A percentile compares a stretch with the other conserved stretches of the same genome.
phyloP scores from a whole-genome alignment of 1,140 invertebrate genomes.

The Antheraea mylitta region DNA sequence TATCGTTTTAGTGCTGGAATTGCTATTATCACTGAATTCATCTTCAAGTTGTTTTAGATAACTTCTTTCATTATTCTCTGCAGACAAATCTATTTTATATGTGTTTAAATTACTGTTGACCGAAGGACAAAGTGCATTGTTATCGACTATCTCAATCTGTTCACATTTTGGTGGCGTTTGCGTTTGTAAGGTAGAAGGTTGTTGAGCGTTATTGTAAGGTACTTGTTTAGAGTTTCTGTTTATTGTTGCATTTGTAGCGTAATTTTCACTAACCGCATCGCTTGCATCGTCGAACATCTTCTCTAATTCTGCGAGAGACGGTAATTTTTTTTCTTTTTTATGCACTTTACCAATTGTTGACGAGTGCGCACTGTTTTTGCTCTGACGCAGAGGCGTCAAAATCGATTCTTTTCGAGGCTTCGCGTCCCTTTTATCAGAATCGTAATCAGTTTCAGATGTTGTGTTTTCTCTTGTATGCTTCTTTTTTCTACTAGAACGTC shows the following conservation, averaged over 20 bases:
- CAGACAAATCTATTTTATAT: too few relatives aligned
- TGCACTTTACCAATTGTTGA: not conserved
- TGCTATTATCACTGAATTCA: conserved; percentile 20
- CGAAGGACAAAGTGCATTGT: not conserved
- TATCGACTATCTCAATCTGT: too few relatives aligned
- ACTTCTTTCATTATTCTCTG: conserved; percentile 19
- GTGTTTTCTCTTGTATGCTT: too few relatives aligned
- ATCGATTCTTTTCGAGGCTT: too few relatives aligned
- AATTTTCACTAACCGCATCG: conserved; percentile 16
- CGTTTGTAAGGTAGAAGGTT: too few relatives aligned
- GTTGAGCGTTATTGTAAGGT: too few relatives aligned
- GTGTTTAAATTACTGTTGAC: not conserved
- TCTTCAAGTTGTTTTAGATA: conserved; percentile 21
- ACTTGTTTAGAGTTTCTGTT: not conserved
- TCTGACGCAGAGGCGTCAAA: too few relatives aligned
- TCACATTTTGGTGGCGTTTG: too few relatives aligned
- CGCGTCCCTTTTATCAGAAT: too few relatives aligned
- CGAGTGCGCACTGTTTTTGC: too few relatives aligned
- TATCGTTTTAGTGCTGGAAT: conserved; percentile 31
- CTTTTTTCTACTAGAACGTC: too few relatives aligned
- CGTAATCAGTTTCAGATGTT: too few relatives aligned
- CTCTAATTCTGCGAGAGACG: conserved; percentile 32
- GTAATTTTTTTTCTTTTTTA: conserved; percentile 23
- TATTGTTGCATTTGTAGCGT: not conserved
- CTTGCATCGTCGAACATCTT: conserved; percentile 32